Evolutionary conservation across 2,888 invertebrate species (phyloP).

Genomic region (Ochropacha duplaris): DNA sequence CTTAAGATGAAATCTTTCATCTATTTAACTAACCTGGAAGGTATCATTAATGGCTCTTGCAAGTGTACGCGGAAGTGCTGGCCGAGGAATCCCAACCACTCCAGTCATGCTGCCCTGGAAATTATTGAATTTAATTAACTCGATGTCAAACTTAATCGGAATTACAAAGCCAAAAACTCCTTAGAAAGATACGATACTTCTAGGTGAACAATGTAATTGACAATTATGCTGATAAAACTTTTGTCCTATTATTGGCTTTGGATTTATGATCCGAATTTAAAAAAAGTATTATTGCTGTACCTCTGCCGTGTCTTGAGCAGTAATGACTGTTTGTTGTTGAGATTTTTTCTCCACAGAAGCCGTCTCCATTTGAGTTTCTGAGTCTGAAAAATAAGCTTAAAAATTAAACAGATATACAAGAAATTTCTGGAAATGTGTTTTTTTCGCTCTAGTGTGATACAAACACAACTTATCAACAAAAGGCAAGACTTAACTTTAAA

Average conservation of each 20-base stretch:
- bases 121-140: no score
- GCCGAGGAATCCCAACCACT: slow-evolving; percentile 42
- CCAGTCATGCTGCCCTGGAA: slow-evolving; percentile 24
- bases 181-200: no score
- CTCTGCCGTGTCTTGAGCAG: slow-evolving; percentile 38
- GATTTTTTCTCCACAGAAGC: slow-evolving; percentile 43
- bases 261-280: no score
- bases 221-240: background rate
- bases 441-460: no score
- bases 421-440: background rate
- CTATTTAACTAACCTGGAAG: slow-evolving; percentile 48
- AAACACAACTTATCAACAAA: no score
- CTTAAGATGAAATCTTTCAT: background rate
- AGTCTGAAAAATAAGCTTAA: slow-evolving; percentile 27
- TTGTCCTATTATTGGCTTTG: no score
- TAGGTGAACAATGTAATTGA: no score
- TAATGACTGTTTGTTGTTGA: slow-evolving; percentile 29
- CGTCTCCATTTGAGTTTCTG: slow-evolving; percentile 48
- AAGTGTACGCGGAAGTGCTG: slow-evolving; percentile 55
- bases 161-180: background rate
- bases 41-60: slow-evolving; percentile 63
- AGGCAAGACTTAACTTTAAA: no score
- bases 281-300: background rate
- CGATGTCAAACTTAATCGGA: background rate
- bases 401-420: background rate